Conservation (phyloP, 2,113 vertebrate genomes). For the Clarias batrachus region DNA sequence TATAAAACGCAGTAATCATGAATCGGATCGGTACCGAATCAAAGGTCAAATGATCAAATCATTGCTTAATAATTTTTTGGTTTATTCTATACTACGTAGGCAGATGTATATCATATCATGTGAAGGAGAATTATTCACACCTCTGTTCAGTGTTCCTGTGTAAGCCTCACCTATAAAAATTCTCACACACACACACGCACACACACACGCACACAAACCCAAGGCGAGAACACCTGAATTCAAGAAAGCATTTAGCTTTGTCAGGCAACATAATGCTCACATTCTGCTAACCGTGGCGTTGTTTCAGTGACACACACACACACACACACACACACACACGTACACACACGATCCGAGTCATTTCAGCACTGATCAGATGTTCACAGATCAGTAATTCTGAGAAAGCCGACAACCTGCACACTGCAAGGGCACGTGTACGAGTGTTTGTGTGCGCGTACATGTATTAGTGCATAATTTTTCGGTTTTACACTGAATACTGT, state of each 20-base stretch:
- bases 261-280: neutral
- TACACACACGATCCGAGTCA: neutral
- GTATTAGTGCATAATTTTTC: neutral
- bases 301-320: slow-evolving; percentile 5
- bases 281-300: neutral
- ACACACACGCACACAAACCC: neutral
- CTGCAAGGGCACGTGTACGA: neutral
- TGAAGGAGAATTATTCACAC: neutral
- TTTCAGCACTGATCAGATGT: neutral
- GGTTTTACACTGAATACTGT: neutral
- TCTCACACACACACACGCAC: neutral
- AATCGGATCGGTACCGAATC: neutral
- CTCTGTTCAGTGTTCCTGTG: neutral
- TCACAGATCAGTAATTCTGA: neutral
- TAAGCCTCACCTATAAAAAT: neutral
- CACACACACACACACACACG: slow-evolving; percentile 24
- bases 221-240: neutral
- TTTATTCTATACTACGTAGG: neutral
- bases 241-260: neutral
- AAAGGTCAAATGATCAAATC: neutral
- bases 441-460: neutral
- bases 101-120: neutral
- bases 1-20: too few species aligned
- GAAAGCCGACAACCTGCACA: slow-evolving; percentile 16
- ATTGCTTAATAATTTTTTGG: neutral